A percentile compares a stretch with the other conserved stretches of the same genome.
Evolutionary conservation across 2,888 invertebrate genomes (phyloP).

Genomic region (Gymnocheta viridis): DNA sequence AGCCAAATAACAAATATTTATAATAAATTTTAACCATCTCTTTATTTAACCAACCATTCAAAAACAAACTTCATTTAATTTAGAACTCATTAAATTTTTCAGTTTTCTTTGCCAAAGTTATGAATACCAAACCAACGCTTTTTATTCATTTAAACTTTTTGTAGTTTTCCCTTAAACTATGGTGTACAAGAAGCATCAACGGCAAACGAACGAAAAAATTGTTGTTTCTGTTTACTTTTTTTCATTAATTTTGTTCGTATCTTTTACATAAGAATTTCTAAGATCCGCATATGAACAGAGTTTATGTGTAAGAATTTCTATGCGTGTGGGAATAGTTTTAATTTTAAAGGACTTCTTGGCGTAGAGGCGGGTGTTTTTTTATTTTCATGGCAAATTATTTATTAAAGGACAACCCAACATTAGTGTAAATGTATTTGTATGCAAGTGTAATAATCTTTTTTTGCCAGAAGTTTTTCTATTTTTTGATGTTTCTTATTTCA

Average conservation of each 20-base stretch:
- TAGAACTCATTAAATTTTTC: conserved; percentile 71
- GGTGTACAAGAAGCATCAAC: neutral
- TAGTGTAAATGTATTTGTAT: neutral
- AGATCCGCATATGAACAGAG: neutral
- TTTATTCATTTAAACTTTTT: neutral
- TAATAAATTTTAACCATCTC: too few species aligned
- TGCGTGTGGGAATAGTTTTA: neutral
- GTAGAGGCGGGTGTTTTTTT: neutral
- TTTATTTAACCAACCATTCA: too few species aligned
- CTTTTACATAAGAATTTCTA: neutral
- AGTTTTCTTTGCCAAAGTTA: conserved; percentile 69
- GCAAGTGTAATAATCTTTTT: too few species aligned
- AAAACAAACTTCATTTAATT: neutral
- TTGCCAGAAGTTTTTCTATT: neutral
- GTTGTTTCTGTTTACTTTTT: too few species aligned
- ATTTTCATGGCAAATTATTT: neutral
- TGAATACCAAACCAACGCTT: conserved; percentile 61
- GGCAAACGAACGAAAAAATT: neutral
- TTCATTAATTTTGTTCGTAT: neutral
- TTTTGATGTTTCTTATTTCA: neutral
- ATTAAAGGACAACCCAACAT: neutral
- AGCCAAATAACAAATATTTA: too few species aligned
- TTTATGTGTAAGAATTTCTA: neutral
- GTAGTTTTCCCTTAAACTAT: neutral
- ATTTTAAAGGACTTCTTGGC: neutral